Evolutionary conservation across 1,140 invertebrate genomes (phyloP), one percentile per base, ranked within the genome.

Genomic region (Diorhabda carinulata): DNA sequence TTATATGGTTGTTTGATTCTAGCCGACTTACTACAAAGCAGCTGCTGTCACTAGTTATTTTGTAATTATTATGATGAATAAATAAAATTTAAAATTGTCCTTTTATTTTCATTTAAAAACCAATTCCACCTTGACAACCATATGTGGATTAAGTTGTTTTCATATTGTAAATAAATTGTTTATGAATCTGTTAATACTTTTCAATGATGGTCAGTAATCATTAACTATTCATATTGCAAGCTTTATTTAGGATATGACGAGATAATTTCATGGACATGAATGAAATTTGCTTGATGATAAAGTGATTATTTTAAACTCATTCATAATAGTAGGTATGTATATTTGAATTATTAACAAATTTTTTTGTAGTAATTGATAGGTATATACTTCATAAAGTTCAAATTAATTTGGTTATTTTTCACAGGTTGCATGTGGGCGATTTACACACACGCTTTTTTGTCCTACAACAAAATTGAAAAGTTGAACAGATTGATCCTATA

Each of bases 51-150:
- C 61, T 63, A 63, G 45, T 63, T 63, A 63, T 43, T 63, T 45
- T 63, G 61, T 63, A 63, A n/a, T 63, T 8, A 25, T 41, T 43
- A 45, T 63, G 41, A 43, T 63, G 45, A 10, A 63, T 63, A n/a
- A 63, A 63, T 63, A 45, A 63, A 63, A 63, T 45, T 63, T 10
- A n/a, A 43, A 45, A 66, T 56, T 56, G 57, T 69, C 42, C 57
- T 72, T 68, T 71, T 71, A 69, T 72, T 72, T 69, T 67, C 70
- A 61, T 72, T 72, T 72, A 61, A 57, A 69, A 69, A 25, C 57
- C 70, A 72, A 72, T 72, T 64, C 66, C 70, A 63, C 63, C 58
- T 10, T 25, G 40, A 41, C 10, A 52, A 57, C 70, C 66, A 68
- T 71, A 71, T 71, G 66, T 63, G 60, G 69, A 44, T 67, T 52